Evolutionary conservation across 2,888 invertebrate genomes (phyloP), one percentile per base, ranked within the genome.

Genomic region (Ectropis crepuscularia): DNA sequence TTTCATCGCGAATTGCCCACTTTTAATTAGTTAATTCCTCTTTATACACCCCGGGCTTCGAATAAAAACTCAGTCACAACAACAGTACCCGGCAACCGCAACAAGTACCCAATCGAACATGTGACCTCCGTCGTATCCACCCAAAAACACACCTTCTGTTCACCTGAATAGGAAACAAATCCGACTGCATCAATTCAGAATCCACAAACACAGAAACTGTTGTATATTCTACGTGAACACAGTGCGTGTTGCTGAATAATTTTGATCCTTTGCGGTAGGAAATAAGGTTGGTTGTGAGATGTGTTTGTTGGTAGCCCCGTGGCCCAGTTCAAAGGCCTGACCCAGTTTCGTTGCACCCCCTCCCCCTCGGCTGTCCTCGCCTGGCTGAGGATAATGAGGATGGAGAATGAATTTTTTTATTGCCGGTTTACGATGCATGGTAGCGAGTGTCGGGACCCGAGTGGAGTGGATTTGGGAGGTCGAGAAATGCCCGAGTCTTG

Each of bases 271-370:
- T 49, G 6, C 6, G 9, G 12, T n/a, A 9, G 1, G 8, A 9
- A 6, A 50, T 63, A 66, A 39, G 67, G 72, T 66, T 64, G 62
- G 55, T 43, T 59, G 57, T 70, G 43, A 58, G 53, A 8, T 57
- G 61, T 57, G 61, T 46, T 46, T 46, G 46, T 45, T 72, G 70
- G 73, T 68, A 74, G 73, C 72, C 74, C 74, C 63, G 76, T 79
- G 80, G 69, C 80, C 82, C 76, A 81, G 82, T 81, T 82, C 83
- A 82, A 79, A 75, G 83, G 74, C 83, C 82, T 81, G 83, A 82
- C 82, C 81, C 73, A 81, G 70, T 78, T 81, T 65, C 47, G 60
- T 51, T 65, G 64, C 67, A 63, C 68, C 65, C 68, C 65, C 67
- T 50, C 62, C 39, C 58, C 47, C 64, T 42, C 28, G 59, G 46